Base-by-base conservation (phyloP, 35 echinoderm and acorn worm genomes). In the Strongylocentrotus purpuratus region DNA sequence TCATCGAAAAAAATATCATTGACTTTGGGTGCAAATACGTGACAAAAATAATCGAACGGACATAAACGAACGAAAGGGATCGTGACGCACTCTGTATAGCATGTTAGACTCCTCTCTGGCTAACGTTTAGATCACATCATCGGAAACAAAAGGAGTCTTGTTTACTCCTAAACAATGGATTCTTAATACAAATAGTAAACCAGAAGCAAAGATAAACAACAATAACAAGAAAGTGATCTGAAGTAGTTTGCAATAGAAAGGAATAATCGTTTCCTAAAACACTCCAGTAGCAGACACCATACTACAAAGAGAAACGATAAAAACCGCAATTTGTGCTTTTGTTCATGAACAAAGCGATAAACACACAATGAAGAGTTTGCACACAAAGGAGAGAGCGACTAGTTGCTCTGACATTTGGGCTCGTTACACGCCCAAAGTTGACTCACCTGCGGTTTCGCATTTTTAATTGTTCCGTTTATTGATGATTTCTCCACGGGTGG, bases 251-350 rank as follows among this genome's bases (percentile, higher is more conserved):
- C 20, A 7, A 22, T 18, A 7, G 20, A 78, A n/a, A 78, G 20
- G 65, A 78, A 78, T 78, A 78, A 78, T 78, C 65, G 65, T 78
- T 78, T 78, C 65, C 65, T n/a, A 78, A 78, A 78, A 78, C 65
- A 78, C 65, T 78, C 28, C 22, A 78, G 65, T 28, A 28, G 65
- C 65, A 78, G 65, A 78, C 65, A n/a, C 65, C 28, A 78, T n/a
- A 15, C 1, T 78, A 78, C 2, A n/a, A 78, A 78, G 20, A 28
- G n/a, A 78, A 15, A 28, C 4, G 28, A 78, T 78, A 55, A 18
- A 78, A 78, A 22, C 65, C 65, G 28, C 65, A 78, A 78, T 78
- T 78, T 78, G 65, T 22, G 18, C 65, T 78, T 78, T 78, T 78
- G 65, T 70, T 70, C 61, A 25, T 70, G 17, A 70, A 70, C 61